Base-by-base conservation (phyloP, 2,888 invertebrate species). In the Dusona sp. region DNA sequence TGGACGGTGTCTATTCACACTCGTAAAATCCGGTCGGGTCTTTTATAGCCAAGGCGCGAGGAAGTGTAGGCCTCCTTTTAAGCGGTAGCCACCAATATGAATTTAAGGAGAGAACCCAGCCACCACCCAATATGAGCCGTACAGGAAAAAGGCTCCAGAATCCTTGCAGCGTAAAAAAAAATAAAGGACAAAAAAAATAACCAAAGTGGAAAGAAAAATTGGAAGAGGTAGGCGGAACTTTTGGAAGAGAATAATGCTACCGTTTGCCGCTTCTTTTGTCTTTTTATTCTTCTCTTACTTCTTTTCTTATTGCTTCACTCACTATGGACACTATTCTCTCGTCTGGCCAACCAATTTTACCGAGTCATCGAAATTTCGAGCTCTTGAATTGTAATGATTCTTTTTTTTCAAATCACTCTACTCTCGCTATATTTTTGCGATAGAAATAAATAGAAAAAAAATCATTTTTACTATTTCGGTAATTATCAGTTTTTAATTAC, bases 1-100 rank as follows among this genome's bases (percentile, higher is more conserved):
- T 93, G 93, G 93, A 92, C 92, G 92, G 90, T 86, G 92, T 93
- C 93, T 93, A 93, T 93, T 93, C 93, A 92, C 93, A 93, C 93
- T 93, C 93, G 92, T 93, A 93, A 93, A 93, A 90, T 91, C 88
- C 85, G 75, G 70, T 83, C 83, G 89, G 89, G 88, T 90, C 91
- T 91, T 92, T 92, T 91, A 93, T 92, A 92, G 90, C 91, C 90
- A 29, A 83, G 75, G 86, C 87, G 84, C 73, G 72, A 73, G 81
- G 83, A 75, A 73, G 87, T 79, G 65, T 61, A 72, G 45, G 42
- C 73, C 73, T 65, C 54, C 38, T 65, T 65, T 57, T 51, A 68
- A 74, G 68, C 82, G 74, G 78, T 68, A 82, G 67, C 85, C 33
- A 54, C 67, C 79, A 54, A 89, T 89, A 90, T 90, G 89, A 90